phyloP scores from a whole-genome alignment of 2,797 vertebrate species.

The Labeo calbasu region DNA sequence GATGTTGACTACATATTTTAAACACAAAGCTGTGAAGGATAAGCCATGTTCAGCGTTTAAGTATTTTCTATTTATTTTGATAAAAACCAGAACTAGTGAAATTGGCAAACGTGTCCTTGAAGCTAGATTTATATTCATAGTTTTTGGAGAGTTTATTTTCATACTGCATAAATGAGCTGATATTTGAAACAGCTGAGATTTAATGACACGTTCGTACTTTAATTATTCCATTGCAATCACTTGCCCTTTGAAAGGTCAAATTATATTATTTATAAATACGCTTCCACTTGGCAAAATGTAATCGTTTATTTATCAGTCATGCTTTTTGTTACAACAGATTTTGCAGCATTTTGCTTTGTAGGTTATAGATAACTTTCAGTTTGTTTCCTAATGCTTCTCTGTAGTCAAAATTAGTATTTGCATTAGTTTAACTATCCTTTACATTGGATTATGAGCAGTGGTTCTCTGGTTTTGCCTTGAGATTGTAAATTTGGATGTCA shows the following conservation, averaged over 20 bases:
- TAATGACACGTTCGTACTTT: conserved; percentile 31
- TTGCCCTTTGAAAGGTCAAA: conserved; percentile 52
- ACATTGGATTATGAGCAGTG: no score
- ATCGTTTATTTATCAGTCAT: conserved; percentile 51
- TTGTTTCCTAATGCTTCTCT: conserved; percentile 12
- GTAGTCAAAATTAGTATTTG: conserved; percentile 4
- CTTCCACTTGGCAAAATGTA: conserved; percentile 29
- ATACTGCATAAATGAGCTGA: not conserved
- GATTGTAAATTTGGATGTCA: not conserved
- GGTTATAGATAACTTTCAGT: conserved; percentile 30
- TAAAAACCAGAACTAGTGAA: not conserved
- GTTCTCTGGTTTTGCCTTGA: not conserved
- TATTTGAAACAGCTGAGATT: conserved; percentile 24
- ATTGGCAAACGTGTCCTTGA: not conserved
- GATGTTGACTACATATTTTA: not conserved
- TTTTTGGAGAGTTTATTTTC: no score
- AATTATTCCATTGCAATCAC: conserved; percentile 40
- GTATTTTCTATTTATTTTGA: not conserved
- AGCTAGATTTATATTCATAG: not conserved
- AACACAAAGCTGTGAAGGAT: not conserved
- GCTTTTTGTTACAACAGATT: conserved; percentile 41
- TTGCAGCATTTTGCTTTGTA: conserved; percentile 36
- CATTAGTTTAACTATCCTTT: not conserved
- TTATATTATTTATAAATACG: conserved; percentile 34
- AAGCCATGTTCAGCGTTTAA: not conserved